Percentiles rank a stretch among this genome's conserved stretches.
Conservation (phyloP, 2,888 invertebrate genomes). For the Pharmacophagus antenor region DNA sequence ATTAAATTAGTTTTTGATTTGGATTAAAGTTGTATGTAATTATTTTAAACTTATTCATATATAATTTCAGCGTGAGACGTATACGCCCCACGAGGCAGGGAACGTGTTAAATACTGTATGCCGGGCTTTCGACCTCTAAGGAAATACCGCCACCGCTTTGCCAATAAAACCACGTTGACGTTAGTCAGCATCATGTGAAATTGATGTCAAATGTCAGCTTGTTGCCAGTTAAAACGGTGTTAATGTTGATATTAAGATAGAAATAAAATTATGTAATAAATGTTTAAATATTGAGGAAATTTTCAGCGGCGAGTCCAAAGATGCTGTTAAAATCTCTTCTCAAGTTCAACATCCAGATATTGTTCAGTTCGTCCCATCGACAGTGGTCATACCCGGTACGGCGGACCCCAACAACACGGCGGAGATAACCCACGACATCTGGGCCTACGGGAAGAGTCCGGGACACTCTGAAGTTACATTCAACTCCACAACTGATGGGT, state of each 20-base stretch:
- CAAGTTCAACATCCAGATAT: slow-evolving; percentile 84
- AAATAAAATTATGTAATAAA: not conserved
- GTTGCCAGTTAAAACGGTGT: too few relatives aligned
- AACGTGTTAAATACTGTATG: too few relatives aligned
- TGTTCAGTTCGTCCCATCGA: slow-evolving; percentile 76
- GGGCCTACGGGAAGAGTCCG: slow-evolving; percentile 82
- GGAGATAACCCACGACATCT: slow-evolving; percentile 71
- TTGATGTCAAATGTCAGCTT: too few relatives aligned
- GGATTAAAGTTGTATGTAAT: too few relatives aligned
- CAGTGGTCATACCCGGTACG: slow-evolving; percentile 62
- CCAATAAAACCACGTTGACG: too few relatives aligned
- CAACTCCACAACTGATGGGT: slow-evolving; percentile 77
- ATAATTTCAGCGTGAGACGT: too few relatives aligned
- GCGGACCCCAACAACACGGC: slow-evolving; percentile 52
- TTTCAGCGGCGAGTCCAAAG: slow-evolving; percentile 71
- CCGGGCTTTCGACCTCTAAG: too few relatives aligned
- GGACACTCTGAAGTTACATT: slow-evolving; percentile 85
- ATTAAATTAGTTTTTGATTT: too few relatives aligned
- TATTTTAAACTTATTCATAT: too few relatives aligned
- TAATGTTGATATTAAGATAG: not conserved
- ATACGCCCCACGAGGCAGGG: too few relatives aligned
- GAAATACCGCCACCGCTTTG: too few relatives aligned
- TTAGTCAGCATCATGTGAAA: too few relatives aligned
- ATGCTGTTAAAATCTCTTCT: slow-evolving; percentile 74
- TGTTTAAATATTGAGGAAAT: not conserved